phyloP scores from a whole-genome alignment of 1,140 invertebrate genomes.

The Meteorus sp. region DNA sequence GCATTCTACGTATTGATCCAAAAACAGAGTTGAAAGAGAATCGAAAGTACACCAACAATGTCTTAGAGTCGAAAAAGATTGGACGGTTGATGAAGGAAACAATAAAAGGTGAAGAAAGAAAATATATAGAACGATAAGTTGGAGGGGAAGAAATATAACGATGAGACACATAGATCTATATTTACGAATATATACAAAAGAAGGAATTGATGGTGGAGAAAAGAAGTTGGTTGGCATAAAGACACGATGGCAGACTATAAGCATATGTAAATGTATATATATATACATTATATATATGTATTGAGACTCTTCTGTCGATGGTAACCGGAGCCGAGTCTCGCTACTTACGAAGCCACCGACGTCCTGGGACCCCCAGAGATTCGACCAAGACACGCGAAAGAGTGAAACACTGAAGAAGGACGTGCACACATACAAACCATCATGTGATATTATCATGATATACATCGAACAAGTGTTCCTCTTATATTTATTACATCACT shows the following conservation, averaged over 20 bases:
- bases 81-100: slow-evolving; percentile 1
- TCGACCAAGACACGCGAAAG: slow-evolving; percentile 24
- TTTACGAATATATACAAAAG: too few relatives aligned
- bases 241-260: slow-evolving; percentile 22
- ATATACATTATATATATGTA: too few relatives aligned
- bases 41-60: neutral
- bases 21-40: neutral
- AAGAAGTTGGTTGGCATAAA: too few relatives aligned
- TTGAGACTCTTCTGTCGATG: slow-evolving; percentile 1
- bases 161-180: too few relatives aligned
- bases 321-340: slow-evolving; percentile 19
- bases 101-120: neutral
- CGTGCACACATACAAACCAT: too few relatives aligned
- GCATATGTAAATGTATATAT: too few relatives aligned
- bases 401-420: slow-evolving; percentile 13
- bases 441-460: too few relatives aligned
- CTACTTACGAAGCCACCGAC: slow-evolving; percentile 7
- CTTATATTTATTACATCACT: neutral
- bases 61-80: neutral
- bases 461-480: slow-evolving; percentile 4
- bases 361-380: slow-evolving; percentile 24
- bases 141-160: neutral
- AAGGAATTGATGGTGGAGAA: too few relatives aligned
- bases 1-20: slow-evolving; percentile 8
- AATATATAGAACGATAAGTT: too few relatives aligned